phyloP scores from a whole-genome alignment of 2,888 invertebrate genomes.

The Nemurella pictetii region DNA sequence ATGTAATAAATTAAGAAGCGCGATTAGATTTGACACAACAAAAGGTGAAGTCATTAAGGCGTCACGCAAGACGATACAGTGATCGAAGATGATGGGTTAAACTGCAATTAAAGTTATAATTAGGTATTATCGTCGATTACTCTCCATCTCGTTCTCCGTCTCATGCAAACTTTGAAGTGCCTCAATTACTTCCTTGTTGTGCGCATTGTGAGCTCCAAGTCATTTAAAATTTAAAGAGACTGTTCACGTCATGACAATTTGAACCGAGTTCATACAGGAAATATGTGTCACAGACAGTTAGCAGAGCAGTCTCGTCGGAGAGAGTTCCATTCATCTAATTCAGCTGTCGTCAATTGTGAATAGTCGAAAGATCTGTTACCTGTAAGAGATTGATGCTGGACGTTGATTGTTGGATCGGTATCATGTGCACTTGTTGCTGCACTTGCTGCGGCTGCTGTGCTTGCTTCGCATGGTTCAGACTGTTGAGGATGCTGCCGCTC shows the following conservation, averaged over 20 bases:
- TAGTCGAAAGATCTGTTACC: conserved; percentile 18
- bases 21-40: background rate
- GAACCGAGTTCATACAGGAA: no score
- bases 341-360: background rate
- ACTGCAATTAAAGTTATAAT: background rate
- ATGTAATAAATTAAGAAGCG: no score
- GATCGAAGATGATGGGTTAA: background rate
- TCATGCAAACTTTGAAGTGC: background rate
- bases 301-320: conserved; percentile 58
- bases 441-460: conserved; percentile 38
- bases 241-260: background rate
- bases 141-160: no score
- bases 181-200: background rate
- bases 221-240: background rate
- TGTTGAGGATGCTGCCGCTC: conserved; percentile 62
- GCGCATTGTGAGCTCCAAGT: background rate
- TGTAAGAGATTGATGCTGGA: conserved; percentile 67
- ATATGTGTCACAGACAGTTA: background rate
- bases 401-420: conserved; percentile 53
- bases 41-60: background rate
- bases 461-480: conserved; percentile 45
- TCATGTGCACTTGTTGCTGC: conserved; percentile 36
- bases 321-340: no score
- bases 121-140: background rate
- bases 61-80: background rate